Conservation (phyloP, 35 echinoderm and acorn worm species). For the Holothuria glaberrima region DNA sequence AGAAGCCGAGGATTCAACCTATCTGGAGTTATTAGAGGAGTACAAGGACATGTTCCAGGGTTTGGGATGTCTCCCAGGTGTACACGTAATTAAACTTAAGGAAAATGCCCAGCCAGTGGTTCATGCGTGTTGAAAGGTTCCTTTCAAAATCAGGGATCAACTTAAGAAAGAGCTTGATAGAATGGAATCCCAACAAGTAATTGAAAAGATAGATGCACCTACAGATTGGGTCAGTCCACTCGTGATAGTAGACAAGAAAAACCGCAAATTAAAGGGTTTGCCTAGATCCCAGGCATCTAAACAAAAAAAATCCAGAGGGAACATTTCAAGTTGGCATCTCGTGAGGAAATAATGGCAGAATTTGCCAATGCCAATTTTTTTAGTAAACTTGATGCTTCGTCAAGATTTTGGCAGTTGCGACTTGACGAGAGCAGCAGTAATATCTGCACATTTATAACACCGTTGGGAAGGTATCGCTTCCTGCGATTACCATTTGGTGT, state of each 20-base stretch:
- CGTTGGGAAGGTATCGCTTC: conserved; percentile 16
- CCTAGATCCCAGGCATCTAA: conserved; percentile 68
- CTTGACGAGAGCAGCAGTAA: not conserved
- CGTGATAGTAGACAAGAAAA: conserved; percentile 47
- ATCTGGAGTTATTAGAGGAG: not conserved
- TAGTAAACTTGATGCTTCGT: conserved; percentile 7
- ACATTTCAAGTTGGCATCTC: conserved; percentile 58
- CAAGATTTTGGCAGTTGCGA: not conserved
- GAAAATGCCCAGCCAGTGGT: conserved; percentile 44
- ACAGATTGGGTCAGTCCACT: conserved; percentile 71
- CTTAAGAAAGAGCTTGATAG: conserved; percentile 56
- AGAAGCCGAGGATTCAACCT: not conserved
- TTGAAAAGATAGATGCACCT: conserved; percentile 42
- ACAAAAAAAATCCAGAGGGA: conserved; percentile 57
- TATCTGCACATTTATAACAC: not conserved
- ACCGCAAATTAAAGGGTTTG: conserved; percentile 61
- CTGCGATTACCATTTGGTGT: conserved; percentile 54
- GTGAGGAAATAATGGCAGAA: conserved; percentile 42
- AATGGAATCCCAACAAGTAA: conserved; percentile 40
- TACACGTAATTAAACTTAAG: conserved; percentile 26
- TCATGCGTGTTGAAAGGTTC: conserved; percentile 50
- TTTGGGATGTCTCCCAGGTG: conserved; percentile 49
- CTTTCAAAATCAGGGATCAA: conserved; percentile 55
- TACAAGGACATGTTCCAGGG: conserved; percentile 47
- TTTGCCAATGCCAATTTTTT: not conserved